Percentiles rank a stretch among this genome's conserved stretches.
These are phyloP conservation scores for Perognathus longimembris DNA, from an alignment of 2,113 vertebrate genomes.

Conservation along the genomic window DNA sequence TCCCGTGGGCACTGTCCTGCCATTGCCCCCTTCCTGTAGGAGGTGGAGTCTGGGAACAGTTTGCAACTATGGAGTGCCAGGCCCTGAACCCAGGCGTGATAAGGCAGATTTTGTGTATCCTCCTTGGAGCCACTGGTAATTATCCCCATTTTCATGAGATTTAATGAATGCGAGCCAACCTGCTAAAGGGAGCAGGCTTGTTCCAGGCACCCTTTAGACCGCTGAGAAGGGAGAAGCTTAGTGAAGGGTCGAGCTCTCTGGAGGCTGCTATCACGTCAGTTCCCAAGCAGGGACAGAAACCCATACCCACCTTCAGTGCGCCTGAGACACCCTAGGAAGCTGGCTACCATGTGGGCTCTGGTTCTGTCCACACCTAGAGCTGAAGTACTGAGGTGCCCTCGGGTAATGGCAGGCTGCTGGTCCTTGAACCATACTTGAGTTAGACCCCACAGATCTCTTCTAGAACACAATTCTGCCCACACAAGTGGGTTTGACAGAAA, in stretches of 20 bases:
- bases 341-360: background rate
- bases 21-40: background rate
- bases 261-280: fast-evolving
- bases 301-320: background rate
- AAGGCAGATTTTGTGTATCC: too few species aligned
- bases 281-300: background rate
- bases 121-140: background rate
- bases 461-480: background rate
- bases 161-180: background rate
- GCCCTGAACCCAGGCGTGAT: too few species aligned
- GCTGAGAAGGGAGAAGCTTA: background rate
- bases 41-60: background rate
- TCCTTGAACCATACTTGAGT: background rate
- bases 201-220: background rate
- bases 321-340: background rate
- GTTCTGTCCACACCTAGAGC: background rate
- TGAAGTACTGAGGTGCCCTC: background rate
- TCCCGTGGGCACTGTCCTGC: background rate
- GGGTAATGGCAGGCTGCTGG: background rate
- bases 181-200: background rate
- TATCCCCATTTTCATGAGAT: background rate
- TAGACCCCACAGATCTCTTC: fast-evolving
- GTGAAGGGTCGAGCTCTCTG: background rate
- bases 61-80: background rate
- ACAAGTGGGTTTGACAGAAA: background rate